A percentile compares a stretch with the other conserved stretches of the same genome.
Conservation (phyloP, 1,140 invertebrate genomes). For the Zaprionus capensis region DNA sequence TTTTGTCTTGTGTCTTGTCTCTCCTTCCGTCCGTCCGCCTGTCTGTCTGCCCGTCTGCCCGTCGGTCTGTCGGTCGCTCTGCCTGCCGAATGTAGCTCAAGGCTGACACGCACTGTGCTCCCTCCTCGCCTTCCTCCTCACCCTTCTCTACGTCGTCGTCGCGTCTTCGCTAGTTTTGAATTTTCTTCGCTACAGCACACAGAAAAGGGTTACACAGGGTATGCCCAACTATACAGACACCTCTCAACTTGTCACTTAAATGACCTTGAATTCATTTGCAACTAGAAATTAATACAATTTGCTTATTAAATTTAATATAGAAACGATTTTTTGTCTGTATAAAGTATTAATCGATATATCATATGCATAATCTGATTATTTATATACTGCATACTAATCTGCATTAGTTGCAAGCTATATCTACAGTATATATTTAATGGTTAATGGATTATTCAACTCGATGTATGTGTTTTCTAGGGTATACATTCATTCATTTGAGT, state of each 20-base stretch:
- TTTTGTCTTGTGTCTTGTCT: conserved; percentile 14
- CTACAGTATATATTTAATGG: too few species aligned
- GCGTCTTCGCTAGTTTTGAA: conserved; percentile 3
- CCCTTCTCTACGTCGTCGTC: not conserved
- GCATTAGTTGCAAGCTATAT: too few species aligned
- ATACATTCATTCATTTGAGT: too few species aligned
- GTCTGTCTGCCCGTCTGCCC: not conserved
- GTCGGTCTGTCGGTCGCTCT: conserved; percentile 5
- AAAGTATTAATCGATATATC: too few species aligned
- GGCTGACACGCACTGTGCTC: conserved; percentile 46
- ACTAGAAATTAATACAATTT: too few species aligned
- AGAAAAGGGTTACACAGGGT: conserved; percentile 11
- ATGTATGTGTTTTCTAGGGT: too few species aligned
- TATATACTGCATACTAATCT: too few species aligned
- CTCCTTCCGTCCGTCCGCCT: not conserved
- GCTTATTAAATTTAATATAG: too few species aligned
- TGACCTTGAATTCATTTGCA: not conserved
- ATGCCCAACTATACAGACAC: conserved; percentile 2
- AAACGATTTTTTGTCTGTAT: too few species aligned
- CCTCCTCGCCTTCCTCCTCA: not conserved
- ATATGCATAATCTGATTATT: too few species aligned
- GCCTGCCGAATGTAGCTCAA: conserved; percentile 50
- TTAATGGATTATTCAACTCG: too few species aligned
- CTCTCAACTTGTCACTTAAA: not conserved
- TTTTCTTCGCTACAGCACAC: not conserved